Percentiles rank a stretch among this genome's conserved stretches.
These are phyloP conservation scores for Oligia latruncula DNA, from an alignment of 2,888 invertebrate genomes.

Conservation along the genomic window DNA sequence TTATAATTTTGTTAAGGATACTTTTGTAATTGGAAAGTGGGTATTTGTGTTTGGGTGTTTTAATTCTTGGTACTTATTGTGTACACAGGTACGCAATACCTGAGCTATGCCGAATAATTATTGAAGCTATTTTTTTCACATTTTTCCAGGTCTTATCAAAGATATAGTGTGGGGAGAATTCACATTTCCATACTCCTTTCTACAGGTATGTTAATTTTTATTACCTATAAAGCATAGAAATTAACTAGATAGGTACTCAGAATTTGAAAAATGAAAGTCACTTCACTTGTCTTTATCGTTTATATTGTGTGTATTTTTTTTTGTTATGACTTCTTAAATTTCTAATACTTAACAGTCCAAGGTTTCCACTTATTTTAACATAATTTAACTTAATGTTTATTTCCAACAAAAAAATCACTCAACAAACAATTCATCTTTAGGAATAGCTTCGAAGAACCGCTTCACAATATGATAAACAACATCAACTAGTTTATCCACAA, in stretches of 20 bases:
- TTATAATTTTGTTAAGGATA: constrained; percentile 26
- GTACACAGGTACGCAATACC: background rate
- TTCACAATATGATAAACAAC: constrained; percentile 67
- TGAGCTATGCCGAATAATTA: background rate
- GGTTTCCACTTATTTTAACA: background rate
- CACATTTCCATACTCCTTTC: constrained; percentile 85
- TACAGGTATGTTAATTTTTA: constrained; percentile 79
- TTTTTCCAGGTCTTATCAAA: constrained; percentile 83
- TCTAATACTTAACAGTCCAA: background rate
- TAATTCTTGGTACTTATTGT: background rate
- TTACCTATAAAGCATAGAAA: background rate
- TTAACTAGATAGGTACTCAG: background rate
- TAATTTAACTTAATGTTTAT: background rate
- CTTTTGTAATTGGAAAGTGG: constrained; percentile 12
- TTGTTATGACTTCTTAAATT: background rate
- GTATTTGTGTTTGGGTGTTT: background rate
- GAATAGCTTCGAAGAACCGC: constrained; percentile 76
- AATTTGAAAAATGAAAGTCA: background rate
- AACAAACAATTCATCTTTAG: constrained; percentile 78
- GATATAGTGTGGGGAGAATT: constrained; percentile 87
- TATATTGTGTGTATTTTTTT: background rate
- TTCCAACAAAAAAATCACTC: constrained; percentile 25
- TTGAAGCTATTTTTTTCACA: background rate
- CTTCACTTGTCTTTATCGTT: no score
- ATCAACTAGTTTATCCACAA: constrained; percentile 73